These are phyloP conservation scores for Hirudo medicinalis DNA, from an alignment of 1,140 invertebrate species.

Conservation along the genomic window DNA sequence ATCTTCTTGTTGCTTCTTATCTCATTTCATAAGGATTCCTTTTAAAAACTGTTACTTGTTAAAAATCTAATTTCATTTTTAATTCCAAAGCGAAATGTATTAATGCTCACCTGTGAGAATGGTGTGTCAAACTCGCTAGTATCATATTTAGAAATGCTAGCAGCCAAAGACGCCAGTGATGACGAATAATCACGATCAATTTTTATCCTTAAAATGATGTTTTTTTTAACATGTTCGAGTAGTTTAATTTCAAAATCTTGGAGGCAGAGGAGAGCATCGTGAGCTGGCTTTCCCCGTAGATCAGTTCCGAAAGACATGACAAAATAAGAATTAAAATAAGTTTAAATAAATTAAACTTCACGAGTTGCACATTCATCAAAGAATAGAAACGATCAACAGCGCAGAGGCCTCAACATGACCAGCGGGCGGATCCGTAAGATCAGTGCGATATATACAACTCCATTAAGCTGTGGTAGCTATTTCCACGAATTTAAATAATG, in stretches of 20 bases:
- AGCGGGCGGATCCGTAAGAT: too few species aligned
- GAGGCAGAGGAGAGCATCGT: slow-evolving; percentile 67
- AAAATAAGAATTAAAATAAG: slow-evolving; percentile 7
- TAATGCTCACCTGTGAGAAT: slow-evolving; percentile 25
- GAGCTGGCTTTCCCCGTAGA: slow-evolving; percentile 55
- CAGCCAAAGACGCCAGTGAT: slow-evolving; percentile 59
- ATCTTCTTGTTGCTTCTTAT: neutral
- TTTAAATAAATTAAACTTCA: too few species aligned
- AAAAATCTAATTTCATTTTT: too few species aligned
- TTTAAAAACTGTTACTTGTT: too few species aligned
- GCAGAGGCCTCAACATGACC: too few species aligned
- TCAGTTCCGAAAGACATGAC: slow-evolving; percentile 70
- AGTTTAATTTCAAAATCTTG: slow-evolving; percentile 80
- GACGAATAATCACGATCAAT: slow-evolving; percentile 77
- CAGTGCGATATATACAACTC: too few species aligned
- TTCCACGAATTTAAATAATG: too few species aligned
- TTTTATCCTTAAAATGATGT: slow-evolving; percentile 67
- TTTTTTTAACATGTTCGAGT: slow-evolving; percentile 72
- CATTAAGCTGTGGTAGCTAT: too few species aligned
- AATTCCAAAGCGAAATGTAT: too few species aligned
- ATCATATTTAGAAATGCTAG: slow-evolving; percentile 68
- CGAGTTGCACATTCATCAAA: too few species aligned
- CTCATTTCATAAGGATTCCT: too few species aligned
- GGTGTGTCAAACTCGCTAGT: slow-evolving; percentile 24
- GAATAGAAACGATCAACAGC: too few species aligned